Percentiles rank a stretch among this genome's conserved stretches.
These are phyloP conservation scores for Pipa parva DNA, from an alignment of 2,113 vertebrate species.

Conservation along the genomic window DNA sequence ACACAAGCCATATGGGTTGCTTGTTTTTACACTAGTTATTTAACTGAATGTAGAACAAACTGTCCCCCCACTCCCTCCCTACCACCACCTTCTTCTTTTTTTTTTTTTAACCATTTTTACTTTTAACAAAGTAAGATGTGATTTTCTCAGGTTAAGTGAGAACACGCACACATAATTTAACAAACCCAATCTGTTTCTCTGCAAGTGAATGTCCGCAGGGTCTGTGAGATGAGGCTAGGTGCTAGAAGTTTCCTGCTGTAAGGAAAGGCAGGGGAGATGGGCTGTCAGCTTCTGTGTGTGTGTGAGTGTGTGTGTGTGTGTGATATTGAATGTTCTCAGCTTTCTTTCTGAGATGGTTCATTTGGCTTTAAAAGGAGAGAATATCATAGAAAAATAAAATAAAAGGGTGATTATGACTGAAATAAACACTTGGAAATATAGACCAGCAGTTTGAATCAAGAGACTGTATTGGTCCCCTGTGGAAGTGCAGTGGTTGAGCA, in stretches of 20 bases:
- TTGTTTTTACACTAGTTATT: conserved; percentile 54
- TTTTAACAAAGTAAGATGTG: conserved; percentile 65
- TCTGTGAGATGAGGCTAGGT: conserved; percentile 52
- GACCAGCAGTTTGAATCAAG: too few relatives aligned
- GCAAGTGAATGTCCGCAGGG: conserved; percentile 59
- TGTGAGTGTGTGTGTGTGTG: neutral
- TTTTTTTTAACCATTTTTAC: conserved; percentile 2
- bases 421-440: too few relatives aligned
- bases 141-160: conserved; percentile 74
- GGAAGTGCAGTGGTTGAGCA: too few relatives aligned
- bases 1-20: conserved; percentile 60
- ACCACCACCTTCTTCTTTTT: conserved; percentile 62
- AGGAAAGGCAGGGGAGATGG: conserved; percentile 34
- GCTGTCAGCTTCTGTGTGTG: neutral
- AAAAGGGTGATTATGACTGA: too few relatives aligned
- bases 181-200: conserved; percentile 65
- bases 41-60: conserved; percentile 58
- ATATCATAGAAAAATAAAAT: too few relatives aligned
- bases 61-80: too few relatives aligned
- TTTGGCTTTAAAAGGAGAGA: too few relatives aligned
- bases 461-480: too few relatives aligned
- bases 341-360: neutral
- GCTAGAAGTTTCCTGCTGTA: conserved; percentile 44
- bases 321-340: neutral
- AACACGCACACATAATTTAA: conserved; percentile 68